Base-by-base conservation (phyloP, 2,888 invertebrate species). In the Folsomia manolachei region DNA sequence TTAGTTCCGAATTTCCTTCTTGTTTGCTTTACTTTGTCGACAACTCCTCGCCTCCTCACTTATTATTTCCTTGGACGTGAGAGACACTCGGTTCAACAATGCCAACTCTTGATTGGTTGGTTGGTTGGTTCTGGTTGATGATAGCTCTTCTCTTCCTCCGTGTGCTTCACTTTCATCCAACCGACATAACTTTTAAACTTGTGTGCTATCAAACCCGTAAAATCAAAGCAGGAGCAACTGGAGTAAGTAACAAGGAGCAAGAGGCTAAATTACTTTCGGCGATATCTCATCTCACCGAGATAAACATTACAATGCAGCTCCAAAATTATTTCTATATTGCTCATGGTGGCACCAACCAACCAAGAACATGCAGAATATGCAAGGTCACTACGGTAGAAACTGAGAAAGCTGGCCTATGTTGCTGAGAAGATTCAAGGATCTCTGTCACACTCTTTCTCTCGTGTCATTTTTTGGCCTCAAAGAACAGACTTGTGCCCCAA, bases 1-100 rank as follows among this genome's bases (percentile, higher is more conserved):
- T 64, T 71, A 62, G 61, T 66, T 67, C 27, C 52, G 27, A 65
- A 68, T 67, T 66, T 71, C 52, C 61, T 69, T 68, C 25, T n/a
- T 60, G 65, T 71, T 71, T 66, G 27, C 71, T 71, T 71, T 66
- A 21, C 71, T 66, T 69, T 56, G 62, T 23, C 68, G 56, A 60
- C 61, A 68, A 60, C 68, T 68, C 26, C 60, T 27, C 63, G 2
- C 63, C 68, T 68, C 26, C 60, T 27, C 63, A 11, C 63, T 63
- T 26, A 63, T 56, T 56, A 56, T 56, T 56, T 56, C 56, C 21
- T 56, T n/a, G 56, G 56, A 56, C 56, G 56, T 56, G 56, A 56
- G 56, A 56, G 56, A 56, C 56, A 56, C 56, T 56, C 56, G 19
- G 4, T 56, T 56, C 56, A 56, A 56, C 11, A 56, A 56, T n/a